Base-by-base conservation (phyloP, 2,797 vertebrate genomes). In the Carcharodon carcharias region DNA sequence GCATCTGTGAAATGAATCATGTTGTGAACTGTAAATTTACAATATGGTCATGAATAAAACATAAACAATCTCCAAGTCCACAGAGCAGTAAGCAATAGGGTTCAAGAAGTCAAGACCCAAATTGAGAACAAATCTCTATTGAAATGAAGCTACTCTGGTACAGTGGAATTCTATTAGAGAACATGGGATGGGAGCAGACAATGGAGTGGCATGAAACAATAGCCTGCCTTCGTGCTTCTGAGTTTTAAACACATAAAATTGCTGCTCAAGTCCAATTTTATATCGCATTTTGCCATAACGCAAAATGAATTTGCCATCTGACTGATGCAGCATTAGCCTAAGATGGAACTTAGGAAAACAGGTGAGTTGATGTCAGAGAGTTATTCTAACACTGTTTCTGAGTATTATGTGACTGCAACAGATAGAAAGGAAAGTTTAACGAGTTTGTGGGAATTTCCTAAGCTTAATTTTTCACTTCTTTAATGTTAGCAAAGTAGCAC, bases 1-100 rank as follows among this genome's bases (percentile, higher is more conserved):
- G 8, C 8, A 26, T 40, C 63, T 45, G 91, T 93, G 91, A 93
- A 93, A 73, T 77, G 69, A 77, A 77, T 71, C 69, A n/a, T n/a
- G 54, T 69, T 95, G 94, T 71, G 50, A 95, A 54, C 50, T 77
- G 45, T 45, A 95, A 77, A 95, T 92, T 58, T 92, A 16, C 16
- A 63, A 61, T 18, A 71, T 11, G 3, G 50, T 35, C 69, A 77
- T 95, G 50, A 77, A 95, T 54, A 95, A 73, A 77, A 77, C 69
- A 77, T 95, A 71, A 77, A 77, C 50, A 56, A 26, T 65, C 61
- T 45, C 11, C n/a, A 93, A 93, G 45, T 73, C 45, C 50, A 95
- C 94, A 56, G 4, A 18, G 11, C 28, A 95, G 69, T n/a, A 77
- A 56, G 50, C 31, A 50, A 95, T 95, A 77, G 28, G 50, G 94